These are phyloP conservation scores for Tylochromis polylepis DNA, from an alignment of 2,113 vertebrate genomes.

Conservation along the genomic window DNA sequence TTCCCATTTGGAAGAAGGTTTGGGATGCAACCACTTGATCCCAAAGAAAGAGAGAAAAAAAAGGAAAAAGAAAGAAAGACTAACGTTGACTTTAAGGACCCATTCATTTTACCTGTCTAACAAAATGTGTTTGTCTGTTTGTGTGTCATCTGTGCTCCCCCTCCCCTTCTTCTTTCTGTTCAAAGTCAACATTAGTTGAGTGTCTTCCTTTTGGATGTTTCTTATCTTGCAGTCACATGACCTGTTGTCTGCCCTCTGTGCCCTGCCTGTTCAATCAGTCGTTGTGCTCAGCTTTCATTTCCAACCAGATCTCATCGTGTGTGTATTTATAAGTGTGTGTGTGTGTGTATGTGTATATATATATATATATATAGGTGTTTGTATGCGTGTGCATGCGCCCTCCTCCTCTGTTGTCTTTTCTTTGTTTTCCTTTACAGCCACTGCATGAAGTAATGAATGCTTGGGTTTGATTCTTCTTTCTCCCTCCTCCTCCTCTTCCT, in stretches of 20 bases:
- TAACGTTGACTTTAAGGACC: constrained; percentile 79
- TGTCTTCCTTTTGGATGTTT: constrained; percentile 75
- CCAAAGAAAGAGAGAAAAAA: constrained; percentile 25
- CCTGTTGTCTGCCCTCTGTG: constrained; percentile 68
- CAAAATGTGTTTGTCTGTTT: constrained; percentile 68
- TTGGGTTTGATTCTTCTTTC: constrained; percentile 76
- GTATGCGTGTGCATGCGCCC: constrained; percentile 56
- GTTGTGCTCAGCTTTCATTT: constrained; percentile 63
- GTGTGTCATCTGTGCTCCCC: constrained; percentile 70
- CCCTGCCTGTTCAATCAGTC: constrained; percentile 56
- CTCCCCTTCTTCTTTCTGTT: constrained; percentile 51
- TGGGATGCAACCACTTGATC: constrained; percentile 69
- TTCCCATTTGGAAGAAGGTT: constrained; percentile 69
- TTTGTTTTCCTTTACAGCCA: constrained; percentile 70
- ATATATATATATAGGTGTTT: constrained; percentile 53
- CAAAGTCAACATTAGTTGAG: constrained; percentile 79
- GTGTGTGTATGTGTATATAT: neutral
- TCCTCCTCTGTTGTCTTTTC: constrained; percentile 62
- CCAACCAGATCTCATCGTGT: constrained; percentile 52
- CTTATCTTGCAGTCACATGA: constrained; percentile 70
- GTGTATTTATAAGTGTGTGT: constrained; percentile 32
- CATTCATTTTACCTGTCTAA: constrained; percentile 75
- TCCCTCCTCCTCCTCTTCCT: constrained; percentile 63
- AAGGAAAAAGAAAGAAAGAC: constrained; percentile 48
- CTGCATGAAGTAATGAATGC: constrained; percentile 75